A percentile compares a stretch with the other conserved stretches of the same genome.
Conservation (phyloP, 2,113 vertebrate species). For the Thamnophis sirtalis region DNA sequence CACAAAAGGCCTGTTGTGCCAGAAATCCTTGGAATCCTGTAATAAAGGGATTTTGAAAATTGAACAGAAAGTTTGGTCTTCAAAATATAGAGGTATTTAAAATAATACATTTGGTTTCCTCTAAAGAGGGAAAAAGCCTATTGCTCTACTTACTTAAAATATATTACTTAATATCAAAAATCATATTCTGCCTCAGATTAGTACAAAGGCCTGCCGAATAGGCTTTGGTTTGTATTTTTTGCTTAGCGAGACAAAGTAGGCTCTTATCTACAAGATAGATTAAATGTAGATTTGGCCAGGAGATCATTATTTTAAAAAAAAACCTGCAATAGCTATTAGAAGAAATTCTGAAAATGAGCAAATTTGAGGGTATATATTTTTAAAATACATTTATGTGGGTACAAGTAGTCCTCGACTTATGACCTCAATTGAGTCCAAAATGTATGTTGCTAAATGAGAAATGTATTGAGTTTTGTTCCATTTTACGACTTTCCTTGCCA, state of each 20-base stretch:
- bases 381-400: not conserved
- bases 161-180: slow-evolving; percentile 50
- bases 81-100: slow-evolving; percentile 42
- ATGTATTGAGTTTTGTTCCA: too few relatives aligned
- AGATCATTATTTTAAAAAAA: not conserved
- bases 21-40: slow-evolving; percentile 32
- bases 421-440: too few relatives aligned
- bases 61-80: slow-evolving; percentile 67
- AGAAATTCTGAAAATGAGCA: slow-evolving; percentile 36
- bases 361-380: not conserved
- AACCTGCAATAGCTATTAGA: not conserved
- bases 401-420: not conserved
- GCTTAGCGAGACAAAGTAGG: not conserved
- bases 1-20: slow-evolving; percentile 68
- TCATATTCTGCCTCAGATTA: slow-evolving; percentile 36
- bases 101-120: slow-evolving; percentile 52
- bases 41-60: slow-evolving; percentile 48
- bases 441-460: too few relatives aligned
- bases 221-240: slow-evolving; percentile 26
- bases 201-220: slow-evolving; percentile 26
- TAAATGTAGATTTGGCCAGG: not conserved
- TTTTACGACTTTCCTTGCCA: too few relatives aligned
- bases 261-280: not conserved
- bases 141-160: slow-evolving; percentile 30
- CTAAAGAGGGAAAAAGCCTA: slow-evolving; percentile 22